These are phyloP conservation scores for Butorides virescens DNA, from an alignment of 2,113 vertebrate species.

Conservation along the genomic window DNA sequence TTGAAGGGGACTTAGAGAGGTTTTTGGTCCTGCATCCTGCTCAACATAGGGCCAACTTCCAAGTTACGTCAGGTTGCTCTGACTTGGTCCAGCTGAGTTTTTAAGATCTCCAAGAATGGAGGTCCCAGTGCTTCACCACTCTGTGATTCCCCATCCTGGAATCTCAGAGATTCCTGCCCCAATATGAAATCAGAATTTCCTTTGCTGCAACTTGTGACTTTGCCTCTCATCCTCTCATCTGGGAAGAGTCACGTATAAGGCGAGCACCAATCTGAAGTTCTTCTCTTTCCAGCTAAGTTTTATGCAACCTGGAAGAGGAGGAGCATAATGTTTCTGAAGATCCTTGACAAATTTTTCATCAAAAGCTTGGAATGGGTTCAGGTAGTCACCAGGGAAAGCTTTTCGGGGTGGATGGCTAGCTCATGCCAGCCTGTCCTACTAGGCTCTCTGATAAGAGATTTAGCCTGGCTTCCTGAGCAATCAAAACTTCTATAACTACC, in stretches of 20 bases:
- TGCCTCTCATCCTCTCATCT: not conserved
- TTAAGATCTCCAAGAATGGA: not conserved
- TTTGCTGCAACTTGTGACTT: not conserved
- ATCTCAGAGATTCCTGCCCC: not conserved
- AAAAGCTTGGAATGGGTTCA: not conserved
- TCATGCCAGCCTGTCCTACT: not conserved
- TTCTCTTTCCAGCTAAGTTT: not conserved
- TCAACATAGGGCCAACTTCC: not conserved
- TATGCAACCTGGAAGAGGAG: not conserved
- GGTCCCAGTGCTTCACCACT: not conserved
- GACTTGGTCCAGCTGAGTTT: not conserved
- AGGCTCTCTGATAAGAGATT: not conserved
- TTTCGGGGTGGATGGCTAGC: fast-evolving
- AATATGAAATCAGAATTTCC: not conserved
- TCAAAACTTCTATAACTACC: not conserved
- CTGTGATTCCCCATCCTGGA: too few relatives aligned
- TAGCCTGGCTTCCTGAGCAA: not conserved
- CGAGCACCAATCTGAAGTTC: not conserved
- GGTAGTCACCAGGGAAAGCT: not conserved
- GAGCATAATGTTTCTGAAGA: not conserved
- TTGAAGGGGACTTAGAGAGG: not conserved
- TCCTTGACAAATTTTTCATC: not conserved
- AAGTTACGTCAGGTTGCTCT: not conserved
- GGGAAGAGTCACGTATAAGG: too few relatives aligned
- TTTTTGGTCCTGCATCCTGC: not conserved